Evolutionary conservation across 1,140 invertebrate species (phyloP), one percentile per base, ranked within the genome.

Genomic region (Bombus pascuorum): DNA sequence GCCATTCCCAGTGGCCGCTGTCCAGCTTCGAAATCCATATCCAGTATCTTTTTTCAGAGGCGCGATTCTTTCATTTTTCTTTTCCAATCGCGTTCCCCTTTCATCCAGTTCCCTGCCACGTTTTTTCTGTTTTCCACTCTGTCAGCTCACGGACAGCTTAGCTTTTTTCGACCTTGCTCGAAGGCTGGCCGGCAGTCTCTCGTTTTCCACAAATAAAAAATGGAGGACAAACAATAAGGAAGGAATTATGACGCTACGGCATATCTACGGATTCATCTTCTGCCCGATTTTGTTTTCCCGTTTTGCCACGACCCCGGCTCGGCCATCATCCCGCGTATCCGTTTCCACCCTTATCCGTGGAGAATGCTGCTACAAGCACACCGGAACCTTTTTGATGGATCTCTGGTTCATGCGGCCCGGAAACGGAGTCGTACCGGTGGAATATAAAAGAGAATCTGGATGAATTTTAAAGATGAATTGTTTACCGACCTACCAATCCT

Each of bases 391-490:
- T 22, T 39, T 39, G 37, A 71, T 39, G 57, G 25, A 76, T 74
- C n/a, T 47, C 15, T 18, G 66, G 42, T 18, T 74, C 15, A 74
- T 12, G 32, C 47, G 42, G 78, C 71, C 25, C 47, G 32, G 57
- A 37, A 86, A 53, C 62, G 34, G n/a, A 86, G 66, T 57, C 53
- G 28, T 53, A 77, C 57, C 71, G 44, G 39, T 32, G 42, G 76
- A 86, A 81, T 87, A 81, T 65, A 81, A 86, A 86, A 47, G 22
- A 75, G 53, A 39, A 81, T 57, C 75, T 71, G 79, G 66, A 57
- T 73, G 72, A 84, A 53, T 81, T 81, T 86, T 82, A 86, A 39
- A 39, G 79, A 42, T 37, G 75, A 72, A 82, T 87, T 65, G 82
- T 73, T 87, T 65, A 81, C 68, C 74, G 70, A 86, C 22, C 62